Evolutionary conservation across 2,888 invertebrate species (phyloP), one percentile per base, ranked within the genome.

Genomic region (Drosophila formosana): DNA sequence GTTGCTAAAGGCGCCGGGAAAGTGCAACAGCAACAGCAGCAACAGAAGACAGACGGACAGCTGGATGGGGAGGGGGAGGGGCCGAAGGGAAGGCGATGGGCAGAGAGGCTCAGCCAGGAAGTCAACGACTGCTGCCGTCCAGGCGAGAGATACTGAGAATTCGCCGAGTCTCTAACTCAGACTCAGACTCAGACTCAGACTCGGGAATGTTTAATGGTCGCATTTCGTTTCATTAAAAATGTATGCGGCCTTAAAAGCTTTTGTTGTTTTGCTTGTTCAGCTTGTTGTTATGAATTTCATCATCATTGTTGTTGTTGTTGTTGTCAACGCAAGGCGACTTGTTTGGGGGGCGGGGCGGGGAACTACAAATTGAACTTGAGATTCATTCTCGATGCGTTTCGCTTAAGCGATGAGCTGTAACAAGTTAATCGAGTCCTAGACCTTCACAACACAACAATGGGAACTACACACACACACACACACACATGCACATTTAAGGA

Each of bases 151-250:
- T 51, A 39, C 41, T 53, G 26, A 56, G 34, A 30, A 60, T 37
- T 68, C 52, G 28, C 28, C 11, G 64, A 75, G 18, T 75, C 55
- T 56, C 58, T 47, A 61, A 58, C 66, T 70, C 57, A 65, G 66
- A 72, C 72, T 81, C 62, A 68, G 66, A 72, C 72, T 81, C 62
- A 68, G 80, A 58, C 66, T 70, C 57, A 65, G 66, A 72, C 72
- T 81, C 62, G 70, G 80, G 78, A 75, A 82, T 88, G 81, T 81
- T 88, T 83, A 88, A 87, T 87, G 89, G 79, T 72, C 88, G 76
- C 88, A 84, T 85, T 85, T 89, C 71, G 79, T 89, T 89, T 82
- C 87, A 89, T 88, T 89, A 88, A 88, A 89, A 82, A 89, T 88
- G 78, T 75, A 88, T 89, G 75, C 58, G 75, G 72, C 72, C 80